Evolutionary conservation across 2,888 invertebrate genomes (phyloP).

Genomic region (Galerucella pusilla): DNA sequence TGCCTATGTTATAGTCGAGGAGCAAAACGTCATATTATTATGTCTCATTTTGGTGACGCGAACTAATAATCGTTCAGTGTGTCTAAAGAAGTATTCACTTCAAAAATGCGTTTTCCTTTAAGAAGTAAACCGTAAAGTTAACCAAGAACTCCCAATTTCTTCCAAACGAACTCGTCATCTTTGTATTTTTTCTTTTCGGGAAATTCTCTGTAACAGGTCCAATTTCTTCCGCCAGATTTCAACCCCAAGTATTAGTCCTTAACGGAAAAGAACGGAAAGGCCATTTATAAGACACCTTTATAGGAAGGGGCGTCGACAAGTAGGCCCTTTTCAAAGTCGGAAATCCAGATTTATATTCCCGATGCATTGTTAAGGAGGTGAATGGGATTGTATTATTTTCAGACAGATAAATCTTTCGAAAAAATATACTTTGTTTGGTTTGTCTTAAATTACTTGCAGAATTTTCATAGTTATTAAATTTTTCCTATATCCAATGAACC

Average conservation of each 20-base stretch:
- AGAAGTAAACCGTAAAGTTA: background rate
- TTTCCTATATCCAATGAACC: no score
- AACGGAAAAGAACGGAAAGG: slow-evolving; percentile 24
- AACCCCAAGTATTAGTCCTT: slow-evolving; percentile 27
- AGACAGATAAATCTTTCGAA: slow-evolving; percentile 37
- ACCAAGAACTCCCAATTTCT: slow-evolving; percentile 7
- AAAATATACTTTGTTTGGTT: no score
- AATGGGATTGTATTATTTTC: background rate
- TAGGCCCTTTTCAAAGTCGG: slow-evolving; percentile 20
- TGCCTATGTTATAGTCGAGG: no score
- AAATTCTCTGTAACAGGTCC: slow-evolving; percentile 26
- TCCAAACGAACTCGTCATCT: slow-evolving; percentile 1
- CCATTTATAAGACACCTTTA: slow-evolving; percentile 32
- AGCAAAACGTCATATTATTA: no score
- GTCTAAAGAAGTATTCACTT: no score
- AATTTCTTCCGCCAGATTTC: slow-evolving; percentile 19
- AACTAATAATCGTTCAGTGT: no score
- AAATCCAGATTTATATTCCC: slow-evolving; percentile 26
- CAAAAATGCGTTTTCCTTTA: background rate
- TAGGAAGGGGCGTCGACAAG: slow-evolving; percentile 17
- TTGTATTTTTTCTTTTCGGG: slow-evolving; percentile 1
- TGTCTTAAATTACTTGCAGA: no score
- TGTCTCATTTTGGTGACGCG: no score
- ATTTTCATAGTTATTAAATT: no score
- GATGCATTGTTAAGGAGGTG: background rate